Base-by-base conservation (phyloP, 2,797 vertebrate species). In the Crax fasciolata region DNA sequence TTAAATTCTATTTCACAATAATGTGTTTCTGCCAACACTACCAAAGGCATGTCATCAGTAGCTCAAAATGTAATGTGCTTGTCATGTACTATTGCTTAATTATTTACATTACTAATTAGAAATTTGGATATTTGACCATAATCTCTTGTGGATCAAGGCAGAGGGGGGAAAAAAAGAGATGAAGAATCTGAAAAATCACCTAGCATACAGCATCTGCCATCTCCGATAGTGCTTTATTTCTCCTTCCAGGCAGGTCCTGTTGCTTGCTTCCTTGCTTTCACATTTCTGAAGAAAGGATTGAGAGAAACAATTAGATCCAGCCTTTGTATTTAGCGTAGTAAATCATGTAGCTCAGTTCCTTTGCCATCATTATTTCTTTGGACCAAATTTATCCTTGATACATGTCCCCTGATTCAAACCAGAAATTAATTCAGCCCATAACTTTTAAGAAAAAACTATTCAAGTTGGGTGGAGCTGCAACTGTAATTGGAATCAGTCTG, bases 91-190 rank as follows among this genome's bases (percentile, higher is more conserved):
- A 27, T 97, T 96, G 93, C 81, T 83, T 96, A 78, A 96, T 96
- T 95, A 96, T 96, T 97, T 97, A 94, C 96, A 61, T 91, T 89
- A 51, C 78, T 86, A 90, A 93, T 97, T 93, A 94, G 74, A 91
- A 94, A 77, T 90, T 84, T 28, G 66, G 92, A 41, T 89, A 85
- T 76, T 94, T 93, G 92, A 92, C 84, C 52, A 61, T 93, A 93
- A 94, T 87, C 80, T 88, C 63, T 61, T 93, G 58, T 55, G 79
- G 71, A 88, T 88, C 43, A 39, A 74, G 75, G 28, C 58, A 87
- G 57, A 85, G 39, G 39, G 75, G 43, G 58, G 54, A 71, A 92
- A 92, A 67, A 79, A 15, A 75, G 24, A 48, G 49, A 65, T 1
- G 2, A 89, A 25, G 68, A 35, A 30, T 58, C 41, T 59, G 62